Evolutionary conservation across 2,113 vertebrate species (phyloP).

Genomic region (Oryzias celebensis): DNA sequence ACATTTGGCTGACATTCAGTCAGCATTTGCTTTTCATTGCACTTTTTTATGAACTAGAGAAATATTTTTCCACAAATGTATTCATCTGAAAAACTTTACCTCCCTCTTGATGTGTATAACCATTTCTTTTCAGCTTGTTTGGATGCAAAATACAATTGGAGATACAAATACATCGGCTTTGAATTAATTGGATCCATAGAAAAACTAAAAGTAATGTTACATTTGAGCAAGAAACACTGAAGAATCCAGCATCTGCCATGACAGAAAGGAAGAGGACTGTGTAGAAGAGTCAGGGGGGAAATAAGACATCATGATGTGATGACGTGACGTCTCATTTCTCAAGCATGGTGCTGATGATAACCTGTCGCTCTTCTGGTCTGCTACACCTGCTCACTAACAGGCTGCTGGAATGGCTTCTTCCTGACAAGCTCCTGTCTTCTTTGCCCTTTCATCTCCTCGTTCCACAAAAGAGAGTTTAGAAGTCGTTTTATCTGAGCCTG

Average conservation of each 20-base stretch:
- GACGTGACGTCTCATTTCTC: slow-evolving; percentile 65
- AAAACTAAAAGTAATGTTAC: neutral
- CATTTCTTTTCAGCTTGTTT: no score
- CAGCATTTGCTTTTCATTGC: no score
- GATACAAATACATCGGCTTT: no score
- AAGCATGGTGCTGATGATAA: slow-evolving; percentile 68
- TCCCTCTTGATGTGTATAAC: no score
- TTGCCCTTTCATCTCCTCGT: slow-evolving; percentile 74
- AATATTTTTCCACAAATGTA: no score
- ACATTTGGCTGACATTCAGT: no score
- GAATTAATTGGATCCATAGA: no score
- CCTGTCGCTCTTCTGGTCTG: slow-evolving; percentile 68
- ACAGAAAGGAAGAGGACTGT: slow-evolving; percentile 40
- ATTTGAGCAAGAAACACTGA: slow-evolving; percentile 22
- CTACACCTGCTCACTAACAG: slow-evolving; percentile 67
- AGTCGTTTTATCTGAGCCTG: slow-evolving; percentile 73
- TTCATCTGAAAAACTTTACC: no score
- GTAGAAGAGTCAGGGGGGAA: slow-evolving; percentile 39
- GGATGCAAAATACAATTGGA: no score
- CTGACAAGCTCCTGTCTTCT: slow-evolving; percentile 74
- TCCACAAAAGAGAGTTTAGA: slow-evolving; percentile 73
- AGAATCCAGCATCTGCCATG: slow-evolving; percentile 42
- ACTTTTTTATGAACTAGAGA: no score
- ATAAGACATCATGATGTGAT: slow-evolving; percentile 65
- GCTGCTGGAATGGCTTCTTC: slow-evolving; percentile 56